Percentiles rank a stretch among this genome's conserved stretches.
phyloP scores from a whole-genome alignment of 2,888 invertebrate species.

The Disparrhopalites patrizii region DNA sequence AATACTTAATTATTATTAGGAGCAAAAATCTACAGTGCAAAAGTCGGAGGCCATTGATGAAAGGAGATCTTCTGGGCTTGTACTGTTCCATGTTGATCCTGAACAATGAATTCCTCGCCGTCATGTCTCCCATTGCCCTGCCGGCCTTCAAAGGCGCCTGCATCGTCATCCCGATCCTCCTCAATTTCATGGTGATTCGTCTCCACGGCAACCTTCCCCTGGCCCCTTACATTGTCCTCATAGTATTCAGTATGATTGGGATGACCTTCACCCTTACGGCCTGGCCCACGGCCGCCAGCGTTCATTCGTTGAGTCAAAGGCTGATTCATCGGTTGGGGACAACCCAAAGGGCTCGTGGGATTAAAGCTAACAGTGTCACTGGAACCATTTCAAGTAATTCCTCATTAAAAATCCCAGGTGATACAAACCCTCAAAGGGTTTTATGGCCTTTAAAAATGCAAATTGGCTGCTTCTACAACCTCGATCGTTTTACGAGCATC shows the following conservation, averaged over 20 bases:
- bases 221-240: background rate
- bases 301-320: background rate
- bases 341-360: background rate
- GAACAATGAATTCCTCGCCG: background rate
- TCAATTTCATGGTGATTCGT: slow-evolving; percentile 14
- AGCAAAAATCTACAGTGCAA: background rate
- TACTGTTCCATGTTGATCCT: slow-evolving; percentile 6
- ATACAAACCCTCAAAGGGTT: no score
- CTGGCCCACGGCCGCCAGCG: slow-evolving; percentile 4
- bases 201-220: background rate
- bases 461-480: slow-evolving; percentile 1
- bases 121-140: background rate
- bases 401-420: no score
- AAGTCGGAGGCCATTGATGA: background rate
- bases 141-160: slow-evolving; percentile 1
- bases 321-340: background rate
- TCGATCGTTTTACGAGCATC: background rate
- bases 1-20: background rate
- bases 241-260: background rate
- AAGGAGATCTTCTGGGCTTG: background rate
- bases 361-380: no score
- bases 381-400: no score
- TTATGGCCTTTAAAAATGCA: background rate
- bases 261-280: background rate
- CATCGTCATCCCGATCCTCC: background rate